Evolutionary conservation across 30 jellyfish, hydroid and myxozoan genomes (phyloP), one percentile per base, ranked within the genome.

Genomic region (Pelagia noctiluca): DNA sequence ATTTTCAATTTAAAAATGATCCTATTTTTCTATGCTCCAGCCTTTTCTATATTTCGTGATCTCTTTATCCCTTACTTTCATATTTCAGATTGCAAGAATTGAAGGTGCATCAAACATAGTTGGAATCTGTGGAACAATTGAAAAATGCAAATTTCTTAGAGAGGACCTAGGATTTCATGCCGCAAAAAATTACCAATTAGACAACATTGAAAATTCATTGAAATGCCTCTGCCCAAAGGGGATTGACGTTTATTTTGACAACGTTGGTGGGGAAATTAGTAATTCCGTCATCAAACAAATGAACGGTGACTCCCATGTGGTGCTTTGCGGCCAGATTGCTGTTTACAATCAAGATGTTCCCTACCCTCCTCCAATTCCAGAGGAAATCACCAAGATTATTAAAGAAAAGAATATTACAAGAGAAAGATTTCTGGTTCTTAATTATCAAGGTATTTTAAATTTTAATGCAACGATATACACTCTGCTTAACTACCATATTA

Each of bases 51-150:
- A n/a, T n/a, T n/a, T n/a, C n/a, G n/a, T n/a, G n/a, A n/a, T n/a
- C 8, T 63, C 25, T 18, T 29, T 19, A 16, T 24, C 18, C 18
- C 18, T 22, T 11, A 7, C 33, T 67, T 67, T 31, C 35, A 35
- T 71, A 3, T 22, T 28, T 46, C 77, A 76, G 77, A 34, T 84
- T 26, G 95, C 95, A 35, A 71, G 69, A 22, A 29, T 57, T 4
- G 30, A 33, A 8, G 95, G 95, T 60, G 76, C 88, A 22, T 18
- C 72, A 22, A 71, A 37, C 36, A 84, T 84, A 3, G 64, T 84
- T 71, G 95, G 95, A 32, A 84, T 84, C 22, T 84, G 95, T 64
- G 95, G 95, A 22, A 63, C 88, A 42, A 87, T 71, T n/a, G 83
- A 71, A 4, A 84, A 84, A 60, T 84, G 95, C 52, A 61, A 60